phyloP scores from a whole-genome alignment of 2,888 invertebrate genomes.

The Morinoia aosen region DNA sequence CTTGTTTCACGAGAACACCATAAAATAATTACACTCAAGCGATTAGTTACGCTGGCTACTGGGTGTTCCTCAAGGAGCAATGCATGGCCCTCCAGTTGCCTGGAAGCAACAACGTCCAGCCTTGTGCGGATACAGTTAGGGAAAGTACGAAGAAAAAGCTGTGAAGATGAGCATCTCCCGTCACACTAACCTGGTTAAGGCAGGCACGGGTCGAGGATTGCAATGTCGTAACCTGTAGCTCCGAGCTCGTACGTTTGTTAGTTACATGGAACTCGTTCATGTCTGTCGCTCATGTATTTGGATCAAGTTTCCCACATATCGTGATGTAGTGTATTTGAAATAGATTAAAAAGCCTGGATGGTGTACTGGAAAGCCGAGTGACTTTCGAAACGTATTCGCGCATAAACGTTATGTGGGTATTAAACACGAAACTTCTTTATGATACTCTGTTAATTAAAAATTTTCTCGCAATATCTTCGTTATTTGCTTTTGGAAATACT shows the following conservation, averaged over 20 bases:
- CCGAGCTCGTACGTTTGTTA: neutral
- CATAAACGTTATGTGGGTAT: too few relatives aligned
- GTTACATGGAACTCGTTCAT: neutral
- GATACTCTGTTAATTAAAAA: too few relatives aligned
- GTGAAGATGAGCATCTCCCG: neutral
- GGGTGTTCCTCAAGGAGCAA: neutral
- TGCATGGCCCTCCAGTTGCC: neutral
- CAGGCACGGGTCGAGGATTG: neutral
- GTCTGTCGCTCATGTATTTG: neutral
- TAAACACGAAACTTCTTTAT: too few relatives aligned
- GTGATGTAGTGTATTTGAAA: neutral
- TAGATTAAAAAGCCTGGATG: too few relatives aligned
- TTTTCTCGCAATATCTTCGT: too few relatives aligned
- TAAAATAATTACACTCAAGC: neutral
- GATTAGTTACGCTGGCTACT: neutral
- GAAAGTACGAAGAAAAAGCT: neutral
- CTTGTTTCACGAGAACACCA: too few relatives aligned
- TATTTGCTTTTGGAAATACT: too few relatives aligned
- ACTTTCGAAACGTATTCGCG: too few relatives aligned
- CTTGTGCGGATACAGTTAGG: constrained; percentile 14
- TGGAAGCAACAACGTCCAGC: neutral
- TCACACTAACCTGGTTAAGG: constrained; percentile 23
- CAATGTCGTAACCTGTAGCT: neutral
- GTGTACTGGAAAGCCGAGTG: too few relatives aligned
- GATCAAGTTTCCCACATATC: neutral